Percentiles rank a stretch among this genome's conserved stretches.
Conservation (phyloP, 2,888 invertebrate species). For the Axea sp. region DNA sequence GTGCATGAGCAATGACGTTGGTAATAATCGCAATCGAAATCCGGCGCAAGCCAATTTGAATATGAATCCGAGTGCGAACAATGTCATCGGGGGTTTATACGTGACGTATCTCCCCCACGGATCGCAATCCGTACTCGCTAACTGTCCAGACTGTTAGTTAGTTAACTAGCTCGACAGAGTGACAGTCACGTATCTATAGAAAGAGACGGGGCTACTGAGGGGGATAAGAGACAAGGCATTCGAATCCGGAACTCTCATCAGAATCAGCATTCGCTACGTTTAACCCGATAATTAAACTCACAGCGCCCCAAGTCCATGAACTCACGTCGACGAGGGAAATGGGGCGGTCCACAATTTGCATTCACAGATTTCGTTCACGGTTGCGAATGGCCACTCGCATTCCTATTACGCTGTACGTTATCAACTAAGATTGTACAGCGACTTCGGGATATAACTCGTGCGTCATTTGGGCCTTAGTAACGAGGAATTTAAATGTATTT, state of each 20-base stretch:
- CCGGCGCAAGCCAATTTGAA: constrained; percentile 77
- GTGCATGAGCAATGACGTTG: constrained; percentile 71
- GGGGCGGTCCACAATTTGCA: constrained; percentile 76
- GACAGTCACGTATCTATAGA: constrained; percentile 76
- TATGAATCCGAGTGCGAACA: constrained; percentile 79
- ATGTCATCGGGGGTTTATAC: constrained; percentile 77
- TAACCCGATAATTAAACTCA: constrained; percentile 79
- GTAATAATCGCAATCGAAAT: constrained; percentile 77
- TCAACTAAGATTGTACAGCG: constrained; percentile 13
- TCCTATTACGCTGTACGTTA: constrained; percentile 23
- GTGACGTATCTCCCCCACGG: constrained; percentile 78
- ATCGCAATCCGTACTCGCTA: constrained; percentile 75
- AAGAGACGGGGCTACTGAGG: constrained; percentile 50
- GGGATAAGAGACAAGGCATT: constrained; percentile 70
- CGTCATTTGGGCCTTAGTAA: constrained; percentile 24
- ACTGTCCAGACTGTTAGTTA: constrained; percentile 76
- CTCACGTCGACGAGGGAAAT: constrained; percentile 73
- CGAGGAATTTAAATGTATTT: no score
- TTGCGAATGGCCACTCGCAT: constrained; percentile 58
- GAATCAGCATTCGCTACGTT: constrained; percentile 79
- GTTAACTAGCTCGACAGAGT: constrained; percentile 78
- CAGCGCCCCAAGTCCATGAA: constrained; percentile 64
- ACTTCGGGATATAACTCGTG: constrained; percentile 22
- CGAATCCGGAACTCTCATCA: constrained; percentile 79
- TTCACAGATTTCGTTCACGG: constrained; percentile 72